Base-by-base conservation (phyloP, 2,888 invertebrate species). In the Shargacucullia verbasci region DNA sequence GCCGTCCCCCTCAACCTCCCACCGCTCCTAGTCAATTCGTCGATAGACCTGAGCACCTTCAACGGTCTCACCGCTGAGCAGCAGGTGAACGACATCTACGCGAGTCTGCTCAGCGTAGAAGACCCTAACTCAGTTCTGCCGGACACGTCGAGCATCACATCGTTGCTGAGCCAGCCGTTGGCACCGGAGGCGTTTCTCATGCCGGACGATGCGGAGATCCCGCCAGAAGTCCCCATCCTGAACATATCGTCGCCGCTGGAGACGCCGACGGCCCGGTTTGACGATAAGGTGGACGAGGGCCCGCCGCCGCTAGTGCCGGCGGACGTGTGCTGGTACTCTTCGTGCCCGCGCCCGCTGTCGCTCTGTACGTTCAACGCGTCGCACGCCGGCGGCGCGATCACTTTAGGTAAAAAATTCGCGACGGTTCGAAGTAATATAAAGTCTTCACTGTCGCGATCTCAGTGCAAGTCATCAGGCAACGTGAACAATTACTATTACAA, bases 321-420 rank as follows among this genome's bases (percentile, higher is more conserved):
- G 62, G 94, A 87, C 81, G 94, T 85, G 72, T 92, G 90, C 69
- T 90, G 95, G 90, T 95, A 95, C 80, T 83, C 94, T 63, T 81
- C 94, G 15, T 95, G 95, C 59, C 95, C 96, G 60, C 95, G 96
- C 61, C 95, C 96, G 10, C 94, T 96, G 10, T 93, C 94, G 31
- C 82, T 95, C 45, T 94, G 95, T 76, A 94, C 95, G 7, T 95
- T 92, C 78, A 94, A 95, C 76, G 91, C 95, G 41, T 88, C 94
- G 14, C 95, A 95, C 79, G 91, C 95, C 39, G 95, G 95, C 44
- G 92, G 94, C 66, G 94, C 95, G 9, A 86, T 95, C 41, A 89
- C 95, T 2, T 79, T 95, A 70, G 94, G 95, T 43, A 93, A 92
- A 68, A 86, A 87, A 68, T 91, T 92, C 75, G 94, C 94, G 45